These are phyloP conservation scores for Alouatta palliata DNA, from an alignment of 2,113 vertebrate species.

Conservation along the genomic window DNA sequence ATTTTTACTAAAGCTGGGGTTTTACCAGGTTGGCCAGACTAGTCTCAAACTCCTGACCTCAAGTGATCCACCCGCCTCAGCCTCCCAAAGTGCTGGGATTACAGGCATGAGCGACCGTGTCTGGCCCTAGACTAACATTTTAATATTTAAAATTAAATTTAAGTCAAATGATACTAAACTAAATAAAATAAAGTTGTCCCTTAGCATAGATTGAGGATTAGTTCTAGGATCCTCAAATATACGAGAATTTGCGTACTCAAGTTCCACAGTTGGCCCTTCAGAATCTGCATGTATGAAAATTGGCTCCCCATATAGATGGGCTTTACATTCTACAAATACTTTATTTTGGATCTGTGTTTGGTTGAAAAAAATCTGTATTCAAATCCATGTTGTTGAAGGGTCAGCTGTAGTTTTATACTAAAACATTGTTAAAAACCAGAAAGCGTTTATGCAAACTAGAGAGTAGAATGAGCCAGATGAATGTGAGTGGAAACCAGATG, in stretches of 20 bases:
- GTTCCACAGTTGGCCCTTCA: not conserved
- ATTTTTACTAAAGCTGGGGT: not conserved
- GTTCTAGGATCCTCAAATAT: not conserved
- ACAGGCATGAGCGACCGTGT: not conserved
- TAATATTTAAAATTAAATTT: constrained; percentile 37
- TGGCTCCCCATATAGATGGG: not conserved
- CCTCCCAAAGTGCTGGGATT: not conserved
- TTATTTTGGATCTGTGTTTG: not conserved
- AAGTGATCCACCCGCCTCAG: not conserved
- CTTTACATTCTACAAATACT: not conserved
- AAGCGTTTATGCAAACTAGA: not conserved
- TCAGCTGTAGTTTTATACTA: not conserved
- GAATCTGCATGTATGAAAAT: not conserved
- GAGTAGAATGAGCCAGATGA: not conserved
- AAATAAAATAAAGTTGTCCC: not conserved
- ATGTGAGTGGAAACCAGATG: not conserved
- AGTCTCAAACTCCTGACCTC: not conserved
- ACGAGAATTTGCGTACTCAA: not conserved
- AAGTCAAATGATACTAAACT: not conserved
- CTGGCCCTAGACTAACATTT: not conserved
- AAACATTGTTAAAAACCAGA: not conserved
- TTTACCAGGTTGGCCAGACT: not conserved
- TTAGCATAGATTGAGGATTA: not conserved
- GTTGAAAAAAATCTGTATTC: not conserved
- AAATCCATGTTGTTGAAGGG: not conserved